These are phyloP conservation scores for Drosophila bocqueti DNA, from an alignment of 1,140 invertebrate genomes.

Conservation along the genomic window DNA sequence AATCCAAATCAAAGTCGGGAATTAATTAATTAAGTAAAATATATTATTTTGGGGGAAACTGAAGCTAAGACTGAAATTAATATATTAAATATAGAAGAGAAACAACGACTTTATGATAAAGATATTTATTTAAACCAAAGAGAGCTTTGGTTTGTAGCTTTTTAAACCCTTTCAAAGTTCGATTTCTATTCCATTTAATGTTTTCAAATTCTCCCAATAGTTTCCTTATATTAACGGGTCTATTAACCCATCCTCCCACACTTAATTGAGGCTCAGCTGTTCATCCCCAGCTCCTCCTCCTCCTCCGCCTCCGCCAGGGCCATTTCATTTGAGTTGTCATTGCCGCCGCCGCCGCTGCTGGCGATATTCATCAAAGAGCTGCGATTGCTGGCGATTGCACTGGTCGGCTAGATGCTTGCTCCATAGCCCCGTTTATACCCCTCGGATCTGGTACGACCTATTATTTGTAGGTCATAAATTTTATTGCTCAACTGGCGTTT, in stretches of 20 bases:
- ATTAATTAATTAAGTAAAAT: neutral
- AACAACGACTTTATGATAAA: neutral
- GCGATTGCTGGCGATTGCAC: conserved; percentile 49
- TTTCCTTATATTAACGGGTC: neutral
- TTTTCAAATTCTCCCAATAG: neutral
- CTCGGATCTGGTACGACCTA: conserved; percentile 61
- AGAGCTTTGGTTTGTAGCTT: neutral
- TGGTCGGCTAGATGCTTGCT: neutral
- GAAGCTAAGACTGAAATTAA: neutral
- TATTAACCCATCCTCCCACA: conserved; percentile 30
- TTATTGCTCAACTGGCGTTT: conserved; percentile 84
- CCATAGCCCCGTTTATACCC: neutral
- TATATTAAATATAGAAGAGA: neutral
- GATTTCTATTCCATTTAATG: neutral
- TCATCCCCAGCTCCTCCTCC: conserved; percentile 9
- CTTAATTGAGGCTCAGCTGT: conserved; percentile 68
- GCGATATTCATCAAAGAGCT: conserved; percentile 70
- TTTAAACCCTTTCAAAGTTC: neutral
- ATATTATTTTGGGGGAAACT: neutral
- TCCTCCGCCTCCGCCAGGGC: neutral
- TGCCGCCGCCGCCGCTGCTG: conserved; percentile 16
- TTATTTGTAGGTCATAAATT: conserved; percentile 85
- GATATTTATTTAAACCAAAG: neutral
- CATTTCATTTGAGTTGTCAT: conserved; percentile 44
- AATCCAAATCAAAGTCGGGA: neutral